Conservation (phyloP, 1,140 invertebrate genomes). For the Drosophila kepulauana region DNA sequence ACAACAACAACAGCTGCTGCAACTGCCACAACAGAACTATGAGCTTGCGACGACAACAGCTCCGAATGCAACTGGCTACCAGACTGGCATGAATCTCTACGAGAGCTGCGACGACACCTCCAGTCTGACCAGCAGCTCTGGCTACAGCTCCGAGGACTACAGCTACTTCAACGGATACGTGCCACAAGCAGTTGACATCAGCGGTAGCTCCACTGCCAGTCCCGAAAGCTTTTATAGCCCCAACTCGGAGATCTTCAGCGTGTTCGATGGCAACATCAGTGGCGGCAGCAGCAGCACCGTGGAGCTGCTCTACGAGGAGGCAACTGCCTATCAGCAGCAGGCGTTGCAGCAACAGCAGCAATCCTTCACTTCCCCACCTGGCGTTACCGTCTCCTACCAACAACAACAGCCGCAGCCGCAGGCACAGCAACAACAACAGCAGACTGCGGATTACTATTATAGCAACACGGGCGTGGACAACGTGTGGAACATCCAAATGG, state of each 20-base stretch:
- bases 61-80: constrained; percentile 29
- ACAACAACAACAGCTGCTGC: constrained; percentile 35
- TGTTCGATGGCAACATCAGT: constrained; percentile 65
- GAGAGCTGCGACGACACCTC: constrained; percentile 83
- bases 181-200: constrained; percentile 44
- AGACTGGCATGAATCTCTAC: constrained; percentile 58
- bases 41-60: constrained; percentile 16
- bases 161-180: constrained; percentile 65
- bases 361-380: constrained; percentile 19
- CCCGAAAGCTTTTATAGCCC: constrained; percentile 65
- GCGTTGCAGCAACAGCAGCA: constrained; percentile 31
- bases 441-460: constrained; percentile 73
- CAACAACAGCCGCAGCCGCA: constrained; percentile 45
- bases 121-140: constrained; percentile 71
- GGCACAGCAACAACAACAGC: constrained; percentile 37
- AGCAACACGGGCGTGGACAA: constrained; percentile 76
- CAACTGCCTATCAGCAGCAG: constrained; percentile 58
- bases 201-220: constrained; percentile 29
- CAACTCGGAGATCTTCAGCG: constrained; percentile 75
- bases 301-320: constrained; percentile 62
- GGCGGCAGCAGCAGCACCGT: constrained; percentile 27
- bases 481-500: constrained; percentile 80
- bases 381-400: constrained; percentile 41
- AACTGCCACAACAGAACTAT: constrained; percentile 33
- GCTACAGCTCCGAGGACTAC: constrained; percentile 79